Conservation (phyloP, 2,888 invertebrate species). For the Eudasyphora cyanicolor region DNA sequence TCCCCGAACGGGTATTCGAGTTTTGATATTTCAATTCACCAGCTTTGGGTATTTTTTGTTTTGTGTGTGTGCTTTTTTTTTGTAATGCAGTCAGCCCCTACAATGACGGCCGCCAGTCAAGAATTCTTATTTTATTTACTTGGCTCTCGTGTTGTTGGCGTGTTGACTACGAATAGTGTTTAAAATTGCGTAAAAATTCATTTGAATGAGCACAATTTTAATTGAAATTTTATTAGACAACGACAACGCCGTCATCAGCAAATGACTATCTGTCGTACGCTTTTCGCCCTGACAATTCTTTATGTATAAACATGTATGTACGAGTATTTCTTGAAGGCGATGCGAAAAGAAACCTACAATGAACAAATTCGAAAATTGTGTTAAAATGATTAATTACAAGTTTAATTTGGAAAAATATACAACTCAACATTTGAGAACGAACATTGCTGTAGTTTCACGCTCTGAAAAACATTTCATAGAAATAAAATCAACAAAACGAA, state of each 20-base stretch:
- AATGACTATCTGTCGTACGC: too few relatives aligned
- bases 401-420: neutral
- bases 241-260: neutral
- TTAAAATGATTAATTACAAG: constrained; percentile 11
- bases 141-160: neutral
- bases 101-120: too few relatives aligned
- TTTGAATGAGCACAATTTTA: constrained; percentile 16
- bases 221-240: constrained; percentile 20
- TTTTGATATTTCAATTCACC: constrained; percentile 11
- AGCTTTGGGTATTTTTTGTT: neutral
- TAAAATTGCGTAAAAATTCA: constrained; percentile 25
- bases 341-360: neutral
- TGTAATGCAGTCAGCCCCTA: neutral
- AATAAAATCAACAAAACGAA: constrained; percentile 5
- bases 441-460: neutral
- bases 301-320: too few relatives aligned
- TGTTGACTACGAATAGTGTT: neutral
- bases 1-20: neutral
- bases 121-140: neutral
- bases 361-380: neutral
- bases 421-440: neutral
- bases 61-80: neutral
- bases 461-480: constrained; percentile 23
- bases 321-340: neutral
- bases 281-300: too few relatives aligned